These are phyloP conservation scores for Glareola pratincola DNA, from an alignment of 2,113 vertebrate species.

Conservation along the genomic window DNA sequence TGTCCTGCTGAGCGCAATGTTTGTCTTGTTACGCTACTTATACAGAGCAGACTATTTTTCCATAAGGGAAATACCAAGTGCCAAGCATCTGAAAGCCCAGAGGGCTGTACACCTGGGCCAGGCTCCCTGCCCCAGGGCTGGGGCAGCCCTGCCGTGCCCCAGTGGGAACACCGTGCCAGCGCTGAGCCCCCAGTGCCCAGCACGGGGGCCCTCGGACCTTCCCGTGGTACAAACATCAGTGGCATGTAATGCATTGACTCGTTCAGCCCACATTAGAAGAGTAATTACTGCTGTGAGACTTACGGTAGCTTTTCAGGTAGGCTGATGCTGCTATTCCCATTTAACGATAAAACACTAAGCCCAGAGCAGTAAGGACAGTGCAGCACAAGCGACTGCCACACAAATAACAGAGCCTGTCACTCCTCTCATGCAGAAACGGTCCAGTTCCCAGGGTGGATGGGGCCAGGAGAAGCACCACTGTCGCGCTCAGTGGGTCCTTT, in stretches of 20 bases:
- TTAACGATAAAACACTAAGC: not conserved
- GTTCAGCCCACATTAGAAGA: not conserved
- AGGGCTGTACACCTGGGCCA: not conserved
- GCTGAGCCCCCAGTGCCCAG: not conserved
- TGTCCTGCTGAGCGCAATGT: not conserved
- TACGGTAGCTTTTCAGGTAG: not conserved
- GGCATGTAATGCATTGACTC: not conserved
- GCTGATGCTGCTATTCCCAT: not conserved
- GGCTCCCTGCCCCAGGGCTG: not conserved
- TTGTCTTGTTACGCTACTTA: conserved; percentile 1
- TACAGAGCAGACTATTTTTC: not conserved
- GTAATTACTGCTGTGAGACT: not conserved
- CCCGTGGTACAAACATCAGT: accelerated
- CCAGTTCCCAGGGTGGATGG: not conserved
- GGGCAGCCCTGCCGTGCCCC: not conserved
- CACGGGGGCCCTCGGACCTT: accelerated
- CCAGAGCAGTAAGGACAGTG: not conserved
- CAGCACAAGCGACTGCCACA: not conserved
- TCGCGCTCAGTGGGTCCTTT: accelerated
- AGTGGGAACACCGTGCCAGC: not conserved
- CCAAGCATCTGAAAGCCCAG: conserved; percentile 58
- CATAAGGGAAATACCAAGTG: conserved; percentile 58
- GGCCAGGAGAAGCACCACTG: not conserved
- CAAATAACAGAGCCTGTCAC: not conserved
- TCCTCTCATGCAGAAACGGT: not conserved